Base-by-base conservation (phyloP, 2,797 vertebrate genomes). In the Alosa sapidissima region DNA sequence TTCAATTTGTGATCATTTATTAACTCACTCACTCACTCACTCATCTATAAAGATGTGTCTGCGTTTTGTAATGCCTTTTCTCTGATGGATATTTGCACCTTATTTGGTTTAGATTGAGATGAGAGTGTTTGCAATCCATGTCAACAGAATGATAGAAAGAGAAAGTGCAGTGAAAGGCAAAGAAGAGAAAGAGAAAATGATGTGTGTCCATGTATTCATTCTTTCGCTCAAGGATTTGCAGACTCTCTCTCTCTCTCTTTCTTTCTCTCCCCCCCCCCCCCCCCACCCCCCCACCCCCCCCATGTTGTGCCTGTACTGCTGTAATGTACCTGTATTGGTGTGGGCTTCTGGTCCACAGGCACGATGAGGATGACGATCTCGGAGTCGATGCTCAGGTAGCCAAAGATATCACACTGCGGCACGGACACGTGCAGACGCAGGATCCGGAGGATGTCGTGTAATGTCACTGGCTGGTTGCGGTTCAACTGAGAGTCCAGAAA, bases 401-500 rank as follows among this genome's bases (percentile, higher is more conserved):
- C 98, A 58, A 99, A 99, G 2, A 99, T 95, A 2, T 99, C 98
- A 54, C 98, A 99, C 92, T 99, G 98, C 0, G 98, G 98, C 84
- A 99, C 97, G 0, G 98, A 99, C 88, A 99, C 94, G 0, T 99
- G 97, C 62, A 96, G 95, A 36, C 98, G 95, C 82, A 99, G 94
- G 91, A 97, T 97, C 86, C 95, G 94, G 83, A 99, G 96, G 55
- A 99, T 95, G 87, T 97, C 96, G 10, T 97, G 95, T 47, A 99
- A 93, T 0, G 97, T 97, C 89, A 99, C 95, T 0, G 98, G 97
- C 90, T 95, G 96, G 90, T 97, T 97, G 81, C 93, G 95, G 83
- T 96, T 97, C 85, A 98, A 86, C 98, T 99, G 89, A 47, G 33
- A 1, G 14, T 75, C 3, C 36, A 72, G 11, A 2, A n/a, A n/a